Evolutionary conservation across 2,888 invertebrate genomes (phyloP).

Genomic region (Lasioglossum lativentre): DNA sequence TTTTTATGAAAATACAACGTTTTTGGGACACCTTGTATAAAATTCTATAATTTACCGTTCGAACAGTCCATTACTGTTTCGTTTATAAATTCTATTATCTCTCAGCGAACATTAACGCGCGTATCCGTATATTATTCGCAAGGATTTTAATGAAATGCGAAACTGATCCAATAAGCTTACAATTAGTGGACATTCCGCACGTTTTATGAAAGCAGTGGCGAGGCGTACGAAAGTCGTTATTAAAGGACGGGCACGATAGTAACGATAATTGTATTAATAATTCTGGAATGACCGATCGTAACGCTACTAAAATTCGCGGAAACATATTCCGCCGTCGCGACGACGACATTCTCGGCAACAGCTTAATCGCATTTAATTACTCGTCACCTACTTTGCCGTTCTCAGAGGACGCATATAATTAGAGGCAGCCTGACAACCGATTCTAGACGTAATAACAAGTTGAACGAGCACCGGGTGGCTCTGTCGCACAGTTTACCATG

Average conservation of each 20-base stretch:
- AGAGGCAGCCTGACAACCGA: constrained; percentile 40
- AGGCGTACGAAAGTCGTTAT: background rate
- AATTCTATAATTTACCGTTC: background rate
- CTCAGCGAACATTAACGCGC: background rate
- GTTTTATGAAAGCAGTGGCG: background rate
- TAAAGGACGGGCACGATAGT: background rate
- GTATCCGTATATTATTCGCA: background rate
- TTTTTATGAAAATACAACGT: too few species aligned
- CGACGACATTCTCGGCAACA: constrained; percentile 39
- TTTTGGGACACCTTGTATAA: too few species aligned
- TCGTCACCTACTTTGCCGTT: constrained; percentile 46
- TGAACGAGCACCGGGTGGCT: constrained; percentile 24
- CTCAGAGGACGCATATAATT: constrained; percentile 44
- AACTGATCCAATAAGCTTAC: background rate
- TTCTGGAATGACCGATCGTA: background rate
- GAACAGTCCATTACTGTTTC: background rate
- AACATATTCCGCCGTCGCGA: background rate
- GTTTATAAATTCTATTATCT: background rate
- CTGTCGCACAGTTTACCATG: constrained; percentile 19
- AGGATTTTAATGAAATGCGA: background rate
- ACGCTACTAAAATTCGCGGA: background rate
- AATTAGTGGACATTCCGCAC: background rate
- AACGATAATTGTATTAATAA: background rate
- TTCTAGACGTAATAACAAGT: constrained; percentile 52
- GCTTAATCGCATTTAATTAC: constrained; percentile 49